Evolutionary conservation across 2,888 invertebrate species (phyloP).

Genomic region (Cerastis leucographa): DNA sequence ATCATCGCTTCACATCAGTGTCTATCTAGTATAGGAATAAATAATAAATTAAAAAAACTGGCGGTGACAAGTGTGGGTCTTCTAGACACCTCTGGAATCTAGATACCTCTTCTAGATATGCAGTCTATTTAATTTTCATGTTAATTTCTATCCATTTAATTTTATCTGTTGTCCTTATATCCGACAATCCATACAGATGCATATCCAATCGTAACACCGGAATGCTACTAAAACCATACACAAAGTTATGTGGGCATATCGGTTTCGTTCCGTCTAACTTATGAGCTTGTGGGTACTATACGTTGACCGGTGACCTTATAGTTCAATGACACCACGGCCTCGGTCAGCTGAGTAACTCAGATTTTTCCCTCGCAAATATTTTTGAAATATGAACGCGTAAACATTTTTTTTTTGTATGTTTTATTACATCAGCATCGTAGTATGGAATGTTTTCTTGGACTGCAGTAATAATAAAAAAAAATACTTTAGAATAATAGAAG

Average conservation of each 20-base stretch:
- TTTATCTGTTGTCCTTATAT: background rate
- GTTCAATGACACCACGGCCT: conserved; percentile 74
- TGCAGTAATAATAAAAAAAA: conserved; percentile 7
- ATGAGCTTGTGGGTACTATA: conserved; percentile 45
- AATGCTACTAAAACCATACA: conserved; percentile 12
- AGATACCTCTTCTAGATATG: background rate
- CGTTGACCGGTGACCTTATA: conserved; percentile 76
- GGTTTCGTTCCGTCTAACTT: conserved; percentile 51
- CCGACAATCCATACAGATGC: background rate
- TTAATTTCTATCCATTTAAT: background rate
- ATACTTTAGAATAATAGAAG: conserved; percentile 9
- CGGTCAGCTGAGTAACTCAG: conserved; percentile 61
- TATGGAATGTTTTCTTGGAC: conserved; percentile 14
- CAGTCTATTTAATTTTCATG: background rate
- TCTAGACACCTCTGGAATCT: background rate
- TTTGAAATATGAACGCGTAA: conserved; percentile 22
- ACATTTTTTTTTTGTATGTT: background rate
- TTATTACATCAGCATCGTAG: background rate
- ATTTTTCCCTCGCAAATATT: conserved; percentile 57
- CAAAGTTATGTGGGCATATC: conserved; percentile 32
- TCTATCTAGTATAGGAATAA: too few species aligned
- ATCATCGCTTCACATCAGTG: too few species aligned
- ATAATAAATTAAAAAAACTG: too few species aligned
- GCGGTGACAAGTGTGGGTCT: background rate
- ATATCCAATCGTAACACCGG: conserved; percentile 16